Evolutionary conservation across 2,797 vertebrate genomes (phyloP), one percentile per base, ranked within the genome.

Genomic region (Coreius guichenoti): DNA sequence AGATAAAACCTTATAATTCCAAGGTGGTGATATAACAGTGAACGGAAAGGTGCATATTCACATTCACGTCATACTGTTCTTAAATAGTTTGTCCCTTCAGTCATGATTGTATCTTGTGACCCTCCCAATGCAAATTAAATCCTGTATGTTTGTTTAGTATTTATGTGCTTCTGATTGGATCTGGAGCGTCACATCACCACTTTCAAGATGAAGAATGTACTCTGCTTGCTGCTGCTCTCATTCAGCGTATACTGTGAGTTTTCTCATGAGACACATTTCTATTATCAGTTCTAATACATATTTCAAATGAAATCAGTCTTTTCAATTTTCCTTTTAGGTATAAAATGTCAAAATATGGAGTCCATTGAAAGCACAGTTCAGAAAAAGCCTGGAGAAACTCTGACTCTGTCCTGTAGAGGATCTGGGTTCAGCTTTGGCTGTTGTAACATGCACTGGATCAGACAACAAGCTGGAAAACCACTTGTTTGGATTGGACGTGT

Each of bases 381-480:
- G 51, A 77, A 56, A 56, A 76, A 13, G 21, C 74, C 74, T 76
- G 74, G 29, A 49, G 43, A 80, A 31, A 80, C 26, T 80, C 19
- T 51, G 63, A 68, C 29, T 80, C 33, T 33, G 33, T 33, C 33
- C 33, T 33, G 33, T 4, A 33, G 33, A 33, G 33, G 33, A 33
- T 33, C 33, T 19, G 73, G 73, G 16, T 75, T 75, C 47, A 49
- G 29, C 73, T 75, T 75, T 75, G 0, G 0, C 5, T 54, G 49
- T 2, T 75, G 49, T 74, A 6, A 1, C 26, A 45, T 65, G 79
- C 58, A 33, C 36, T 87, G 86, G 86, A 80, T 87, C 33, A 47
- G 86, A 54, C 81, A 83, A 9, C 56, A 76, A 19, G 29, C 73
- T 79, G 81, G 81, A 70, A 82, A 82, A 78, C 12, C 65, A 1